phyloP scores from a whole-genome alignment of 2,797 vertebrate species.

The Hippoglossus hippoglossus region DNA sequence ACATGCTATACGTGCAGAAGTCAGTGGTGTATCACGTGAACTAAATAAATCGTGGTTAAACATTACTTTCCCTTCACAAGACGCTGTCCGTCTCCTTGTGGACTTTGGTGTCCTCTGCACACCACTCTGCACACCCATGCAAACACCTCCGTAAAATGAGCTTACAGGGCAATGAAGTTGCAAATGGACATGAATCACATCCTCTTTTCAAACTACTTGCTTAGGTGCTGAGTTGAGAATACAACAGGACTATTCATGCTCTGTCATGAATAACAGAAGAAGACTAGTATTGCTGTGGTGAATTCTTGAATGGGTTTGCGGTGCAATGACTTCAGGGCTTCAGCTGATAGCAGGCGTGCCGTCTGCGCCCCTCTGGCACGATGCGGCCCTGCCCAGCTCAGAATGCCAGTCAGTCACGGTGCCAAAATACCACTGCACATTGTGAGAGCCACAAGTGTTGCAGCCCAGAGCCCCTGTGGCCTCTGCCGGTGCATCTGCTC shows the following conservation, averaged over 20 bases:
- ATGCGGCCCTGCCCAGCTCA: slow-evolving; percentile 53
- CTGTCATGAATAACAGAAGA: slow-evolving; percentile 12
- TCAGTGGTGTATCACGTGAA: background rate
- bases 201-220: slow-evolving; percentile 15
- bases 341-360: slow-evolving; percentile 21
- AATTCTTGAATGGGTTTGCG: slow-evolving; percentile 44
- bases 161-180: slow-evolving; percentile 30
- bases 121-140: background rate
- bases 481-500: slow-evolving; percentile 50
- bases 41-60: slow-evolving; percentile 56
- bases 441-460: slow-evolving; percentile 56
- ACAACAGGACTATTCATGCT: slow-evolving; percentile 49
- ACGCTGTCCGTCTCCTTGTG: slow-evolving; percentile 24
- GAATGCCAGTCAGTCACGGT: slow-evolving; percentile 63
- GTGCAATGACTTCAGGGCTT: slow-evolving; percentile 38
- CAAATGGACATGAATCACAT: slow-evolving; percentile 2
- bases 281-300: slow-evolving; percentile 24
- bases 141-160: slow-evolving; percentile 9
- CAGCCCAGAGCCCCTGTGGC: slow-evolving; percentile 10
- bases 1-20: slow-evolving; percentile 7
- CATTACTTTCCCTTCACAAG: slow-evolving; percentile 42
- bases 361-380: slow-evolving; percentile 31
- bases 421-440: slow-evolving; percentile 62
- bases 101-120: slow-evolving; percentile 60
- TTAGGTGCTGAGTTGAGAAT: slow-evolving; percentile 16